Evolutionary conservation across 2,113 vertebrate genomes (phyloP).

Genomic region (Pleuronectes platessa): DNA sequence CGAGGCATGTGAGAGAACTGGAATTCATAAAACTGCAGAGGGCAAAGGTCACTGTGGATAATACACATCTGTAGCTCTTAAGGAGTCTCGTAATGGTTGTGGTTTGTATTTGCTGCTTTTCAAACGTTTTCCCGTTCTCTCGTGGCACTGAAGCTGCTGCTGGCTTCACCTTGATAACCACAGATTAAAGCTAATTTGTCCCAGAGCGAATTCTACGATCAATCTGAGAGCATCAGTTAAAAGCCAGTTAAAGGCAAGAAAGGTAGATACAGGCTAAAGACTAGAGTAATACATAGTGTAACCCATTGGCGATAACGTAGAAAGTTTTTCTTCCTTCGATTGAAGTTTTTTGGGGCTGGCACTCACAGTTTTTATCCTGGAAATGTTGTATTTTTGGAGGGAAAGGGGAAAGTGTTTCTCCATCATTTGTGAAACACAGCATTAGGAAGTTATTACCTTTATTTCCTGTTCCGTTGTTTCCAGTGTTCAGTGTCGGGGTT

Average conservation of each 20-base stretch:
- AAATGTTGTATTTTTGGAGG: not conserved
- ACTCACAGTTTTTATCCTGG: not conserved
- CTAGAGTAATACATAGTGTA: not conserved
- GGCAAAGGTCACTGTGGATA: not conserved
- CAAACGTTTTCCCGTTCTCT: not conserved
- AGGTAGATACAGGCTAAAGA: not conserved
- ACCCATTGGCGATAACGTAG: not conserved
- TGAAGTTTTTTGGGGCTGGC: not conserved
- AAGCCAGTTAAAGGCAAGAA: conserved; percentile 5
- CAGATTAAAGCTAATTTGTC: not conserved
- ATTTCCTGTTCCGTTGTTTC: fast-evolving
- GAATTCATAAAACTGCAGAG: conserved; percentile 1
- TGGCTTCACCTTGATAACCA: not conserved
- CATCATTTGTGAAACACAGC: not conserved
- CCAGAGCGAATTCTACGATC: not conserved
- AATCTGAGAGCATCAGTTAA: conserved; percentile 2
- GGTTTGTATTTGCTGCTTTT: not conserved
- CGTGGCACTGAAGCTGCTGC: too few species aligned
- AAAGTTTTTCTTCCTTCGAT: not conserved
- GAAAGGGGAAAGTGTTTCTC: not conserved
- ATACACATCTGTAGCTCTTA: not conserved
- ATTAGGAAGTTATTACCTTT: conserved; percentile 26
- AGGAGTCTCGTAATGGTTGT: not conserved
- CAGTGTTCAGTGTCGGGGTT: not conserved
- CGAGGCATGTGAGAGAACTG: conserved; percentile 14